phyloP scores from a whole-genome alignment of 2,113 vertebrate species.

The Nannobrachium achirus region DNA sequence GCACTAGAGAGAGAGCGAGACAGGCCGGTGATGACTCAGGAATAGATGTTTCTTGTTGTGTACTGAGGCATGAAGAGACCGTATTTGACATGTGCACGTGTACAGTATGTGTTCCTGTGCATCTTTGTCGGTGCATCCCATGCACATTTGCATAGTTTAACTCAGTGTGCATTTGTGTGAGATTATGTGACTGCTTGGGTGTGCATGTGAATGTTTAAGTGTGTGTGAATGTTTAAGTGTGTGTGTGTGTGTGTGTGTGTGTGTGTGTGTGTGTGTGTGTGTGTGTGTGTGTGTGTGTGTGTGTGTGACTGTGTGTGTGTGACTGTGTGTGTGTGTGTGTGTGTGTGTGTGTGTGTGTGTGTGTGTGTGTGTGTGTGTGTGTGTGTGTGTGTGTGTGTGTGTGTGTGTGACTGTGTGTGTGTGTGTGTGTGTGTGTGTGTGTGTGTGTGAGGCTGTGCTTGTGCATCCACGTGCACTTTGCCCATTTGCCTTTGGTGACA shows the following conservation, averaged over 20 bases:
- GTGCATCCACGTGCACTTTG: slow-evolving; percentile 2
- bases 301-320: neutral
- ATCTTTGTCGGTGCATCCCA: too few relatives aligned
- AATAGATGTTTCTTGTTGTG: slow-evolving; percentile 57
- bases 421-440: slow-evolving; percentile 4
- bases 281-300: slow-evolving; percentile 3
- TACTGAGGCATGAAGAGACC: slow-evolving; percentile 47
- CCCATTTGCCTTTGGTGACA: slow-evolving; percentile 50
- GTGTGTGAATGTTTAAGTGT: too few relatives aligned
- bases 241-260: slow-evolving; percentile 2
- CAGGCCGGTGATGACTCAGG: slow-evolving; percentile 52
- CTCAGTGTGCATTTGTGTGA: neutral
- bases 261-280: neutral
- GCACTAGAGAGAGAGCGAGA: too few relatives aligned
- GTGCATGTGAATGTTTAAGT: too few relatives aligned
- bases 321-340: slow-evolving; percentile 5
- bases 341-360: slow-evolving; percentile 19
- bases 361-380: slow-evolving; percentile 8
- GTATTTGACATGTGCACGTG: slow-evolving; percentile 18
- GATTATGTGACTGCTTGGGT: too few relatives aligned
- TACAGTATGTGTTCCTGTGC: neutral
- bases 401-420: neutral
- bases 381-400: slow-evolving; percentile 1
- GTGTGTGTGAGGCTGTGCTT: neutral
- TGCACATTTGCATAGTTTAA: neutral